Percentiles rank a stretch among this genome's conserved stretches.
Conservation (phyloP, 2,113 vertebrate genomes). For the Stomatorhinus ivindoensis region DNA sequence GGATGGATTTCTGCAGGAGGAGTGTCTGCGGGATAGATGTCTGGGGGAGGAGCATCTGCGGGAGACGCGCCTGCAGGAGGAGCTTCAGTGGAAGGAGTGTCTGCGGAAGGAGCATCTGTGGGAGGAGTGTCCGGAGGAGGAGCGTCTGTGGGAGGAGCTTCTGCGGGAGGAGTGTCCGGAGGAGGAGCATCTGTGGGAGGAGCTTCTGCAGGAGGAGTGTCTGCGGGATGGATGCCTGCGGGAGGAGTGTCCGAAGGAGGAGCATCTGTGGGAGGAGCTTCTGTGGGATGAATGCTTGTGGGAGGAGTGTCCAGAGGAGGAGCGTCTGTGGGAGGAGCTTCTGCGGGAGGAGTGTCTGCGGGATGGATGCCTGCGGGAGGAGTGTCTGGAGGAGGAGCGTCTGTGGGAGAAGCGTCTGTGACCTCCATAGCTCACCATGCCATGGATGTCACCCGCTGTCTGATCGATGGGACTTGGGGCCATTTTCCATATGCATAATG, state of each 20-base stretch:
- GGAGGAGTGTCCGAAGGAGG: neutral
- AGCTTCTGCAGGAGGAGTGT: neutral
- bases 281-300: neutral
- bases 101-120: neutral
- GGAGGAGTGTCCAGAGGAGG: neutral
- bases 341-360: neutral
- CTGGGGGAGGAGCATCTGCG: neutral
- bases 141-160: accelerated
- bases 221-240: no score
- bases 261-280: neutral
- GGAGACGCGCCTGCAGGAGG: no score
- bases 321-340: neutral
- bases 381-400: neutral
- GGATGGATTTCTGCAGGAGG: neutral
- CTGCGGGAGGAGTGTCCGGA: neutral
- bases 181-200: neutral
- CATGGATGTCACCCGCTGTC: neutral
- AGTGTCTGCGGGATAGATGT: neutral
- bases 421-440: neutral
- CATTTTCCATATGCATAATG: neutral
- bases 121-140: neutral
- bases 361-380: neutral
- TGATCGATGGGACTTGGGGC: neutral
- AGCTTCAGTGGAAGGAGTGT: no score
- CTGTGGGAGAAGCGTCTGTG: neutral